Percentiles rank a stretch among this genome's conserved stretches.
These are phyloP conservation scores for Dinoponera quadriceps DNA, from an alignment of 1,140 invertebrate species.

Conservation along the genomic window DNA sequence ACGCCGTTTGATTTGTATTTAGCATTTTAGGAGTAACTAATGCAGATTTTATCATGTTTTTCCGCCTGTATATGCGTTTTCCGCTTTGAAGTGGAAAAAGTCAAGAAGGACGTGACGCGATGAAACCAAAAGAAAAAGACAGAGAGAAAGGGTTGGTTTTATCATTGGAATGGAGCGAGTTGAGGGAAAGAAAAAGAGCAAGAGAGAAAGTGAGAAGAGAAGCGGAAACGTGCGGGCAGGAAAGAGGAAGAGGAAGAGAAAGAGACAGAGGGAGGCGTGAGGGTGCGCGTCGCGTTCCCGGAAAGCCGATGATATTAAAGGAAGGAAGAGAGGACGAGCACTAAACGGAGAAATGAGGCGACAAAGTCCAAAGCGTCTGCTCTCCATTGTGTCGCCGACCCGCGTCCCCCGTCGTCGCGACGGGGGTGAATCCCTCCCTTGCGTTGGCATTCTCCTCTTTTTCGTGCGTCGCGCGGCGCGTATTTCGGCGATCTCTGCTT, in stretches of 20 bases:
- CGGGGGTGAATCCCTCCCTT: constrained; percentile 27
- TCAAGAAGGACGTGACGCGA: constrained; percentile 1
- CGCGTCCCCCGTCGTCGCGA: constrained; percentile 4
- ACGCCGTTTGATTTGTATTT: neutral
- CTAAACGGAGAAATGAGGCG: constrained; percentile 67
- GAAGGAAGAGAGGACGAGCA: constrained; percentile 46
- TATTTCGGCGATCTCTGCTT: constrained; percentile 24
- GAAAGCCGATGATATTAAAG: constrained; percentile 73
- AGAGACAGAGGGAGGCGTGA: constrained; percentile 16
- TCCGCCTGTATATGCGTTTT: constrained; percentile 23
- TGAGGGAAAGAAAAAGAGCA: neutral
- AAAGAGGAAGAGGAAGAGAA: constrained; percentile 10
- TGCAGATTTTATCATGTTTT: constrained; percentile 42
- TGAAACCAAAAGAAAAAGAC: neutral
- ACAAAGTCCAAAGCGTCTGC: constrained; percentile 68
- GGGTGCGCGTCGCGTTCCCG: constrained; percentile 45
- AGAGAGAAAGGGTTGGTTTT: constrained; percentile 16
- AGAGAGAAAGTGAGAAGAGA: neutral
- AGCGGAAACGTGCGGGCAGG: neutral
- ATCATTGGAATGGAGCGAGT: constrained; percentile 39
- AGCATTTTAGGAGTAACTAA: neutral
- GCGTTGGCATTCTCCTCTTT: constrained; percentile 19
- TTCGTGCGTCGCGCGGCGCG: constrained; percentile 16
- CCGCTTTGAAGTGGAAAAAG: constrained; percentile 23
- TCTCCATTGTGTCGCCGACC: constrained; percentile 63